phyloP scores from a whole-genome alignment of 1,140 invertebrate genomes.

The Procambarus clarkii region DNA sequence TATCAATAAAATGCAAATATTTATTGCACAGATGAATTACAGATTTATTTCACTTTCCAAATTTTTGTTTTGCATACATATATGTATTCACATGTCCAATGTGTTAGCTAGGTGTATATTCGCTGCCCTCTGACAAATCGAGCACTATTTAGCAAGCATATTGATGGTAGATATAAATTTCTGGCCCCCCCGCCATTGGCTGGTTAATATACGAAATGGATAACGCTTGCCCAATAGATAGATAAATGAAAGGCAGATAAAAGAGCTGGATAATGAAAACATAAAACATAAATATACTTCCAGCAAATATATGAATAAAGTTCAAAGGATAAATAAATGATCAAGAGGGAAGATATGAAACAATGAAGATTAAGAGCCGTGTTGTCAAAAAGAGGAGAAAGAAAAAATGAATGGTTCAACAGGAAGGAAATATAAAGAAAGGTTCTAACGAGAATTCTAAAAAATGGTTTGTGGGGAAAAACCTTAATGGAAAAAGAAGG shows the following conservation, averaged over 20 bases:
- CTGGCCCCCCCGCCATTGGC: not conserved
- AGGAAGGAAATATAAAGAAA: too few relatives aligned
- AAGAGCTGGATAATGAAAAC: not conserved
- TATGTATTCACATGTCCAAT: not conserved
- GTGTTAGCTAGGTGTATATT: not conserved
- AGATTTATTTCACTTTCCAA: not conserved
- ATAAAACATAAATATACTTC: too few relatives aligned
- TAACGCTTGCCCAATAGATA: not conserved
- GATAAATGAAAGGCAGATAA: not conserved
- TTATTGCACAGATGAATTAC: not conserved
- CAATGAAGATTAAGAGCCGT: too few relatives aligned
- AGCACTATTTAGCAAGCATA: not conserved
- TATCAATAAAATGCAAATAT: too few relatives aligned
- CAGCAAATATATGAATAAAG: not conserved
- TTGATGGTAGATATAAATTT: conserved; percentile 15
- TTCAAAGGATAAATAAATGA: too few relatives aligned
- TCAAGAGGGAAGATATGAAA: too few relatives aligned
- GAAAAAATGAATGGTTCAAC: too few relatives aligned
- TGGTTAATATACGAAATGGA: not conserved
- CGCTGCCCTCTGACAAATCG: not conserved
- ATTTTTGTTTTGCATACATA: not conserved
- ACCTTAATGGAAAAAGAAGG: too few relatives aligned
- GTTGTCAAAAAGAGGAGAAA: too few relatives aligned
- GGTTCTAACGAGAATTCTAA: too few relatives aligned
- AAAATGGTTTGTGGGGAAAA: too few relatives aligned